Evolutionary conservation across 2,797 vertebrate genomes (phyloP), one percentile per base, ranked within the genome.

Genomic region (Mormyrus hasselquistii): DNA sequence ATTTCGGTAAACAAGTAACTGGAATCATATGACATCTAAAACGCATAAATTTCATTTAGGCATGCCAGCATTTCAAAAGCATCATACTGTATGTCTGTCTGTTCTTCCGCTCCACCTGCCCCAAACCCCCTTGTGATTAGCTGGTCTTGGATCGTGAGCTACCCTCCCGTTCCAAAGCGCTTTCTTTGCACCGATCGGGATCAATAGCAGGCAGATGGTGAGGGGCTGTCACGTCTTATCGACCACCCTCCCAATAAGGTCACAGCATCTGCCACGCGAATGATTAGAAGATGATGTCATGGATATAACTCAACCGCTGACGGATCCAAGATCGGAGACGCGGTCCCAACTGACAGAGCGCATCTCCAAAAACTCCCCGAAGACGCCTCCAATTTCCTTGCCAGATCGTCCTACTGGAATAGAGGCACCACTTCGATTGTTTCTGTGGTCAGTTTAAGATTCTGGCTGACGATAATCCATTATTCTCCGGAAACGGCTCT

Each of bases 181-280:
- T 93, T 92, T 92, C 92, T 90, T 92, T 91, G 91, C 93, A 91
- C 92, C 93, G 92, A 87, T 93, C 89, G 29, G 91, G 93, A 95
- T 95, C 91, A 82, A 94, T 94, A 92, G 25, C 89, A 92, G 92
- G 90, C 95, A 96, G 94, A 92, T 93, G 94, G 94, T 90, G 3
- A 19, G 79, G 38, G 89, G 87, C 92, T 95, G 94, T 92, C 94
- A 91, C 53, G n/a, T 90, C 5, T 86, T 88, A 92, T 91, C 90
- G 92, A 93, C 92, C 92, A 92, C 90, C 93, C 92, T 90, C 82
- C 0, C 0, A 93, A 95, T 93, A 94, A 96, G 95, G 95, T 96
- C 95, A 95, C 91, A 88, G 91, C 91, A 89, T 92, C 94, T 93
- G 93, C 93, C 94, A 92, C 87, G 0, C n/a, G 87, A 91, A 93